Evolutionary conservation across 2,797 vertebrate species (phyloP), one percentile per base, ranked within the genome.

Genomic region (Silurus lanzhouensis): DNA sequence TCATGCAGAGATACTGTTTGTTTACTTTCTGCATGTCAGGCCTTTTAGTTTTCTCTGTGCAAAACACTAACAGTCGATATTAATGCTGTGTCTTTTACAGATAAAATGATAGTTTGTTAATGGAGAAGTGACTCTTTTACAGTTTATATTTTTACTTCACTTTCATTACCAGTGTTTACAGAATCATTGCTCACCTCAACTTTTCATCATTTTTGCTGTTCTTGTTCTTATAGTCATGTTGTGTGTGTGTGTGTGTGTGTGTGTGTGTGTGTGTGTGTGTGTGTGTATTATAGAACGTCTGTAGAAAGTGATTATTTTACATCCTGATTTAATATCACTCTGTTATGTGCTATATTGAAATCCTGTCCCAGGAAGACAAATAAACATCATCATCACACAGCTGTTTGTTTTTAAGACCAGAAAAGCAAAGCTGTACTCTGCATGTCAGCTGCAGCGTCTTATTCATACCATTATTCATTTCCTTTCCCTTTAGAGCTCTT

Each of bases 121-220:
- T 31, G 38, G n/a, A 61, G 20, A 19, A 14, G 60, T 19, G 70
- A 27, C 14, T 68, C 14, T 84, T 67, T 10, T 57, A 71, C n/a
- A 72, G 38, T 52, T 80, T 27, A 14, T 79, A 6, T 70, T 27
- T 55, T 66, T 80, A 27, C 66, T 71, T 15, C 67, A 5, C 8
- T 75, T 63, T n/a, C 22, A 12, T 22, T 79, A 68, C 48, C 44
- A 79, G 25, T 61, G 57, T 78, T 31, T 52, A 72, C 57, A 71
- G 15, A 71, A 70, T 61, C 12, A 12, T 3, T 15, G 22, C n/a
- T 81, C 44, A 67, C 52, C 61, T 27, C 14, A 6, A 27, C 61
- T 81, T 66, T 66, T 27, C 61, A 66, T n/a, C 20, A 1, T 77
- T 60, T 60, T 17, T 81, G 48, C 52, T 78, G 7, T 46, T 67